phyloP scores from a whole-genome alignment of 2,113 vertebrate genomes.

The Trematocara marginatum region DNA sequence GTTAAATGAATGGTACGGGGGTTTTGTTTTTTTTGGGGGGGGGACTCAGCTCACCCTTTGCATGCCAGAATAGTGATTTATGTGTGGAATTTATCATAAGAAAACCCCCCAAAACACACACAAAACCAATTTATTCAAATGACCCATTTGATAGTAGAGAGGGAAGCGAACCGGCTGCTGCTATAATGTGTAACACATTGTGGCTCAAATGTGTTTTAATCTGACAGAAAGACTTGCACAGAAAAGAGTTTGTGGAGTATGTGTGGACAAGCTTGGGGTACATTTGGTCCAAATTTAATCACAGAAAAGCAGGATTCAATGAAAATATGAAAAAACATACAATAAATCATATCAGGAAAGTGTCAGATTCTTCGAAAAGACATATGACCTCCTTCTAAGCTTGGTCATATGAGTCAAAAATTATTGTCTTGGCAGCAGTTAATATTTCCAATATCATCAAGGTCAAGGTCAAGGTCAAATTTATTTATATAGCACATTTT shows the following conservation, averaged over 20 bases:
- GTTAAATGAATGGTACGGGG: not conserved
- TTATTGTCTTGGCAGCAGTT: not conserved
- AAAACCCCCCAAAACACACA: not conserved
- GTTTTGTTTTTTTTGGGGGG: not conserved
- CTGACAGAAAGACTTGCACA: not conserved
- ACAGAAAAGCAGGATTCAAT: not conserved
- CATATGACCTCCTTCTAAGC: not conserved
- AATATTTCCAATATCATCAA: not conserved
- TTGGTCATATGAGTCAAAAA: not conserved
- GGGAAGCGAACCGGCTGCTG: not conserved
- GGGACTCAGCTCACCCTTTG: not conserved
- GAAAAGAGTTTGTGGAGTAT: not conserved
- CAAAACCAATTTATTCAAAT: not conserved
- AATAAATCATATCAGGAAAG: not conserved
- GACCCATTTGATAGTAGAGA: not conserved
- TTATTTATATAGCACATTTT: no score
- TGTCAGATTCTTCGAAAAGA: not conserved
- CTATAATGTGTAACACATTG: not conserved
- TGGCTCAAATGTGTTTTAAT: not conserved
- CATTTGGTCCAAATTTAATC: not conserved
- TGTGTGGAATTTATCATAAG: not conserved
- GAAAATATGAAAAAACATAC: not conserved
- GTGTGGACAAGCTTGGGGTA: not conserved
- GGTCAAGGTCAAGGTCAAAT: no score
- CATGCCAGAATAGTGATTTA: not conserved